phyloP scores from a whole-genome alignment of 2,888 invertebrate species.

The Diaprepes abbreviatus region DNA sequence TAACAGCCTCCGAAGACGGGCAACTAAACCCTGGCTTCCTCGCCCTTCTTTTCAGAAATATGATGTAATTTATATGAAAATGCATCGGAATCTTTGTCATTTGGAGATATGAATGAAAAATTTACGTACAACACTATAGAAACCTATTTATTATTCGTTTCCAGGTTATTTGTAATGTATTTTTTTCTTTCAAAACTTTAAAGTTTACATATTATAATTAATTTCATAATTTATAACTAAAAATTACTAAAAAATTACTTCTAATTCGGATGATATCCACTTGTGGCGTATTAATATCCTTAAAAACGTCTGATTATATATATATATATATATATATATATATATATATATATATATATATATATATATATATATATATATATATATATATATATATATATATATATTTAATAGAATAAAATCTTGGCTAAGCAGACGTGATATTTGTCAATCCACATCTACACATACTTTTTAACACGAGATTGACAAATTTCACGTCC shows the following conservation, averaged over 20 bases:
- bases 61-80: slow-evolving; percentile 72
- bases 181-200: too few species aligned
- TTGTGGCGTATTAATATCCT: background rate
- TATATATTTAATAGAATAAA: slow-evolving; percentile 37
- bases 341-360: slow-evolving; percentile 37
- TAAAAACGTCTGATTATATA: slow-evolving; percentile 1
- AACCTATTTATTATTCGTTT: slow-evolving; percentile 20
- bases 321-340: slow-evolving; percentile 38
- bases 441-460: too few species aligned
- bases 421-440: too few species aligned
- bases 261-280: too few species aligned
- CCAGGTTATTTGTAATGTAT: background rate
- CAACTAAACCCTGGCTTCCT: slow-evolving; percentile 59
- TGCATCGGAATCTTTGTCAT: slow-evolving; percentile 69
- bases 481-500: too few species aligned
- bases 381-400: slow-evolving; percentile 37
- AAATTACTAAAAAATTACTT: too few species aligned
- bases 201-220: too few species aligned
- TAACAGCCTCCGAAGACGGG: slow-evolving; percentile 68
- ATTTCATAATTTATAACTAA: too few species aligned
- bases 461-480: too few species aligned
- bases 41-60: slow-evolving; percentile 67
- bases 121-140: slow-evolving; percentile 53
- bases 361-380: slow-evolving; percentile 39
- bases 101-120: slow-evolving; percentile 69